These are phyloP conservation scores for Schizotus pectinicornis DNA, from an alignment of 2,888 invertebrate genomes.

Conservation along the genomic window DNA sequence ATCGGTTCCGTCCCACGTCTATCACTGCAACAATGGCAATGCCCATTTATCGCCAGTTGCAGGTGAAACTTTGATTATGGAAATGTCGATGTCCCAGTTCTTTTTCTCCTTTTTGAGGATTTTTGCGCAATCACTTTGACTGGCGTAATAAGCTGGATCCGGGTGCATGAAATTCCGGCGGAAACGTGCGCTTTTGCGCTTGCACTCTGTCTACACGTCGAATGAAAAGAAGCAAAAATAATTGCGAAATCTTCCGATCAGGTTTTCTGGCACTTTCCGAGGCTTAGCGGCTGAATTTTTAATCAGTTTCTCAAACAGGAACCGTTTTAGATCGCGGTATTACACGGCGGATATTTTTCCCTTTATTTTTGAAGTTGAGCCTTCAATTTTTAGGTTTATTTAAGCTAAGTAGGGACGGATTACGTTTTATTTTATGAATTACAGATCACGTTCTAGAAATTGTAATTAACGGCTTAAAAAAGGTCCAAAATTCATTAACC, in stretches of 20 bases:
- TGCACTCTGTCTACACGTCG: conserved; percentile 19
- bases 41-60: no score
- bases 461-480: conserved; percentile 27
- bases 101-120: no score
- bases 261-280: conserved; percentile 55
- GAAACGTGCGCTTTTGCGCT: conserved; percentile 30
- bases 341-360: conserved; percentile 43
- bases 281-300: conserved; percentile 59
- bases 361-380: conserved; percentile 50
- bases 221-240: conserved; percentile 53
- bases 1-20: no score
- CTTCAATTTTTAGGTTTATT: conserved; percentile 51
- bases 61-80: no score
- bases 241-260: conserved; percentile 57
- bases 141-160: neutral
- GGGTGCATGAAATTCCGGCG: conserved; percentile 1
- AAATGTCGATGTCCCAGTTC: no score
- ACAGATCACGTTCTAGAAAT: conserved; percentile 34
- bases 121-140: neutral
- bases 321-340: conserved; percentile 41
- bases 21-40: no score
- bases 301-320: conserved; percentile 59
- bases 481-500: conserved; percentile 23
- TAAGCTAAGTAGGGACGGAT: conserved; percentile 36
- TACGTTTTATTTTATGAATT: conserved; percentile 36